Percentiles rank a stretch among this genome's conserved stretches.
Evolutionary conservation across 1,140 invertebrate genomes (phyloP).

Genomic region (Maconellicoccus hirsutus): DNA sequence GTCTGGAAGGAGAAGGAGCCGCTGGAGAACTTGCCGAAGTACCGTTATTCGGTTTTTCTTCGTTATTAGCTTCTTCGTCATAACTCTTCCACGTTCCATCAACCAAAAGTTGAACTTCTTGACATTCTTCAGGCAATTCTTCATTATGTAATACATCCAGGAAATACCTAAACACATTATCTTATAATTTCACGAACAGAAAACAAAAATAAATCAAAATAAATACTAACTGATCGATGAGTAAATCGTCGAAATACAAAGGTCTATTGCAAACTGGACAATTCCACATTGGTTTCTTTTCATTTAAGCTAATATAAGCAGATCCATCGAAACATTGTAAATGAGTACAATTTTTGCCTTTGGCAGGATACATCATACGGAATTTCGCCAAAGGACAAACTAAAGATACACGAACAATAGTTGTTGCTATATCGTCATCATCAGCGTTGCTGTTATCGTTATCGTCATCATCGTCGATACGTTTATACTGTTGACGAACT

Average conservation of each 20-base stretch:
- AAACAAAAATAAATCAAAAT: background rate
- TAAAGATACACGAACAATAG: slow-evolving; percentile 25
- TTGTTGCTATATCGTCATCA: slow-evolving; percentile 26
- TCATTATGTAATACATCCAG: slow-evolving; percentile 19
- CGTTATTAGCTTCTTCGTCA: slow-evolving; percentile 14
- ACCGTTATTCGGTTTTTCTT: slow-evolving; percentile 18
- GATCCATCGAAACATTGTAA: slow-evolving; percentile 96
- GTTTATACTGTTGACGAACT: slow-evolving; percentile 12
- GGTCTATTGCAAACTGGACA: slow-evolving; percentile 92
- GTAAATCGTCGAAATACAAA: slow-evolving; percentile 24
- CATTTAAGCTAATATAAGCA: slow-evolving; percentile 95
- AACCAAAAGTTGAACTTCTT: slow-evolving; percentile 25
- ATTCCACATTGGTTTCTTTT: slow-evolving; percentile 94
- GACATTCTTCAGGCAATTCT: background rate
- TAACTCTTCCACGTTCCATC: slow-evolving; percentile 26
- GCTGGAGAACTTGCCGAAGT: slow-evolving; percentile 4
- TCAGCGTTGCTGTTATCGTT: slow-evolving; percentile 12
- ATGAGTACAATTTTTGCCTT: slow-evolving; percentile 81
- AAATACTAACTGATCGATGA: slow-evolving; percentile 23
- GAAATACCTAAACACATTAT: slow-evolving; percentile 16
- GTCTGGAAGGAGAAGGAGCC: background rate
- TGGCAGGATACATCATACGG: slow-evolving; percentile 81
- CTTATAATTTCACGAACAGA: background rate
- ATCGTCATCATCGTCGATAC: slow-evolving; percentile 7
- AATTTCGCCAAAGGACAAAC: slow-evolving; percentile 84